A percentile compares a stretch with the other conserved stretches of the same genome.
Conservation (phyloP, 2,797 vertebrate species). For the Pangasius krempfi region DNA sequence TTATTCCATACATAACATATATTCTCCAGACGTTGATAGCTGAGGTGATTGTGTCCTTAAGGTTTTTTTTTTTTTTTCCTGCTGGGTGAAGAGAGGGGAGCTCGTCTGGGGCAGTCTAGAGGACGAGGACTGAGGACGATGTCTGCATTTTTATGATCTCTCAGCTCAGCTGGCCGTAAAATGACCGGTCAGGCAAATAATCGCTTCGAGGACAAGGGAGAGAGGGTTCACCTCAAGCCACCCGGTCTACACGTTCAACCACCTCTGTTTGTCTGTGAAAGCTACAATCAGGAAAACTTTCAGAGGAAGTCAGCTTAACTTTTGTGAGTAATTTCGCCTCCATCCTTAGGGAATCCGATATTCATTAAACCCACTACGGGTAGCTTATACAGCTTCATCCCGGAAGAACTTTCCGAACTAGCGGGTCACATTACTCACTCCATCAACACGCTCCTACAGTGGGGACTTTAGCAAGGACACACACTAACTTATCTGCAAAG, state of each 20-base stretch:
- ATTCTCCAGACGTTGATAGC: conserved; percentile 6
- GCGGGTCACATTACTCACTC: conserved; percentile 27
- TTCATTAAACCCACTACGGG: neutral
- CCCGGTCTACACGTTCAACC: neutral
- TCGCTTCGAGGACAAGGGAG: neutral
- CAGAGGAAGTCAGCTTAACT: neutral
- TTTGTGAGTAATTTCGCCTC: neutral
- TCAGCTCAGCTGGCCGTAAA: conserved; percentile 29
- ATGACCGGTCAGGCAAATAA: conserved; percentile 42
- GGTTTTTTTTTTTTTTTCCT: neutral
- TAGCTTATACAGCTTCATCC: neutral
- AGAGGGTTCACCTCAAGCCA: neutral
- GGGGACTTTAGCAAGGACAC: conserved; percentile 38
- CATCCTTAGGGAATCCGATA: neutral
- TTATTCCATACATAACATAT: neutral
- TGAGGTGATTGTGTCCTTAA: conserved; percentile 49
- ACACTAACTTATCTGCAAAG: conserved; percentile 24
- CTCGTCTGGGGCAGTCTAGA: conserved; percentile 33
- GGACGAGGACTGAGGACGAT: conserved; percentile 15
- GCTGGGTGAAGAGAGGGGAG: conserved; percentile 15
- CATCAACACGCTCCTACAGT: neutral
- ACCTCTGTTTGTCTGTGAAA: neutral
- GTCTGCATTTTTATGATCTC: conserved; percentile 51
- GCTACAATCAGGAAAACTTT: neutral
- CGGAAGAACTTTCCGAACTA: neutral